Evolutionary conservation across 2,113 vertebrate genomes (phyloP).

Genomic region (Recurvirostra avosetta): DNA sequence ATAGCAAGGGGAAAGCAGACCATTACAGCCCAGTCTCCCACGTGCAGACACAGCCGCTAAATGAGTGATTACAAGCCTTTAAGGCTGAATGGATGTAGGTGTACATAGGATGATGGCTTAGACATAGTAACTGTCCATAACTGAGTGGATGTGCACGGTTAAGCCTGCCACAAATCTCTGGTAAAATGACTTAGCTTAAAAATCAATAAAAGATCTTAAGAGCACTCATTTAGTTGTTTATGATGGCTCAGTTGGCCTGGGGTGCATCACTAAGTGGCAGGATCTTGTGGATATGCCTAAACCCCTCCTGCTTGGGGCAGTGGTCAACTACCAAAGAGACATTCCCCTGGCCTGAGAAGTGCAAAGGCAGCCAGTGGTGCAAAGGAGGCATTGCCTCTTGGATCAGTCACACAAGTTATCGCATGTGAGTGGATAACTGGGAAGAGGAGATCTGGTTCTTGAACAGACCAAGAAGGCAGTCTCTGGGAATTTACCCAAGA

Average conservation of each 20-base stretch:
- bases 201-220: slow-evolving; percentile 45
- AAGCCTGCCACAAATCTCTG: slow-evolving; percentile 35
- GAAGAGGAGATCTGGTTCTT: neutral
- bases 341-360: neutral
- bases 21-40: neutral
- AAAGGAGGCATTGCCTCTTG: neutral
- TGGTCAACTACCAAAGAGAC: neutral
- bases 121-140: neutral
- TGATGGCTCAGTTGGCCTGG: neutral
- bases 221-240: neutral
- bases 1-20: neutral
- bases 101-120: neutral
- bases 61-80: slow-evolving; percentile 26
- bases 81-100: neutral
- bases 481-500: neutral
- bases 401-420: neutral
- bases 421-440: rapidly evolving
- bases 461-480: neutral
- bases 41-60: neutral
- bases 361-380: rapidly evolving
- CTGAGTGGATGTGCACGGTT: neutral
- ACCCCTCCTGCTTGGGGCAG: neutral
- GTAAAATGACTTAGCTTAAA: slow-evolving; percentile 5
- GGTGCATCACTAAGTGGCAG: neutral
- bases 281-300: neutral